These are phyloP conservation scores for Halcyon badia DNA, from an alignment of 2,797 vertebrate species.

Conservation along the genomic window DNA sequence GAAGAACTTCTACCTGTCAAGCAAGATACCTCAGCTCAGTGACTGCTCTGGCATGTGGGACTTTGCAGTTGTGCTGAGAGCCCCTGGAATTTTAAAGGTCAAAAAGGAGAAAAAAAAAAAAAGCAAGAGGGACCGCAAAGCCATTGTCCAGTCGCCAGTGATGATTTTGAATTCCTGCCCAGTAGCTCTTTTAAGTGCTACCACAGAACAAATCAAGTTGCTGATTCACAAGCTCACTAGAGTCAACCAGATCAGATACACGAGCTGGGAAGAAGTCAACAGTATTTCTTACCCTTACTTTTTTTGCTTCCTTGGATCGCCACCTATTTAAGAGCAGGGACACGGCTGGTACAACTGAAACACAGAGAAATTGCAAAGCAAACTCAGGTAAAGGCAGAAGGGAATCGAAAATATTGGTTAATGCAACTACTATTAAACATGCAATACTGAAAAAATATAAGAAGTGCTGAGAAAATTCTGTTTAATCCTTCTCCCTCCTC, in stretches of 20 bases:
- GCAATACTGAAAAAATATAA: not conserved
- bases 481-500: not conserved
- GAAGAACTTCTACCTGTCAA: not conserved
- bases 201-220: not conserved
- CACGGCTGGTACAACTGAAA: accelerated
- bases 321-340: not conserved
- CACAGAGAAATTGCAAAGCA: not conserved
- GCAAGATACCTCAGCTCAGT: not conserved
- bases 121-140: not conserved
- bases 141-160: not conserved
- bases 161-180: not conserved
- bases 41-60: not conserved
- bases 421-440: not conserved
- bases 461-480: not conserved
- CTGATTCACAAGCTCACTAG: not conserved
- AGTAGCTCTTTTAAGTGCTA: not conserved
- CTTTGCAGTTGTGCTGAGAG: not conserved
- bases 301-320: not conserved
- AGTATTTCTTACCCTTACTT: not conserved
- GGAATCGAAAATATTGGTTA: not conserved
- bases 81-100: not conserved
- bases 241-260: not conserved
- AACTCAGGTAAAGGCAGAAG: not conserved
- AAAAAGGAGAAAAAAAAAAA: too few relatives aligned
- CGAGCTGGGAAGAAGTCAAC: not conserved